Evolutionary conservation across 1,140 invertebrate species (phyloP), one percentile per base, ranked within the genome.

Genomic region (Protaetia brevitarsis): DNA sequence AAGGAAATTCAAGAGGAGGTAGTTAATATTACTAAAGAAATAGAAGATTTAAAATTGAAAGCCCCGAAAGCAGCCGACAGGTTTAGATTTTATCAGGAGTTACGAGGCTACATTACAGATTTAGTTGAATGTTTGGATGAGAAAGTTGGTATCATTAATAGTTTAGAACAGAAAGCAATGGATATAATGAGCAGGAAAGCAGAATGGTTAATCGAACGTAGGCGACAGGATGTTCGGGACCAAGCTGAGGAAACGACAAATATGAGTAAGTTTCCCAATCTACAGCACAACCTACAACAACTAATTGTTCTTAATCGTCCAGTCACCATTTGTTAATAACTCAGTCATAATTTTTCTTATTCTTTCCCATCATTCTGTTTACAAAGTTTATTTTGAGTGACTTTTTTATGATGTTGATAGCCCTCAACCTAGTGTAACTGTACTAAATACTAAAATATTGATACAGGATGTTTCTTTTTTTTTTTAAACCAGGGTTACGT

Each of bases 111-210:
- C 89, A 88, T 97, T 78, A 93, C 91, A 76, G 95, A 97, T 87
- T 89, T 97, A 80, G 89, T 97, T 81, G 96, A 97, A 85, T 98
- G 95, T 86, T 87, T 97, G 74, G 92, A 96, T 73, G 90, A 93
- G 81, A 94, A 94, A 87, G 88, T 93, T 81, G 84, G 84, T 11
- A 72, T 85, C 41, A 87, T 97, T 71, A 84, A 88, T 69, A 85
- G 84, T 34, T 77, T 97, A 72, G 95, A 97, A 76, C 85, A 89
- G 66, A 84, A 89, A 13, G 87, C 92, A 74, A 73, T 93, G 67
- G 84, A 87, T 58, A 74, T 95, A 29, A 88, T 90, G 73, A 85
- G 86, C 10, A 85, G 88, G 66, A 85, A 88, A 71, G 85, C 91
- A 13, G 84, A 85, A 13, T 89, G 91, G 78, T 78, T 97, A 41